Evolutionary conservation across 2,888 invertebrate genomes (phyloP).

Genomic region (Luffia ferchaultella): DNA sequence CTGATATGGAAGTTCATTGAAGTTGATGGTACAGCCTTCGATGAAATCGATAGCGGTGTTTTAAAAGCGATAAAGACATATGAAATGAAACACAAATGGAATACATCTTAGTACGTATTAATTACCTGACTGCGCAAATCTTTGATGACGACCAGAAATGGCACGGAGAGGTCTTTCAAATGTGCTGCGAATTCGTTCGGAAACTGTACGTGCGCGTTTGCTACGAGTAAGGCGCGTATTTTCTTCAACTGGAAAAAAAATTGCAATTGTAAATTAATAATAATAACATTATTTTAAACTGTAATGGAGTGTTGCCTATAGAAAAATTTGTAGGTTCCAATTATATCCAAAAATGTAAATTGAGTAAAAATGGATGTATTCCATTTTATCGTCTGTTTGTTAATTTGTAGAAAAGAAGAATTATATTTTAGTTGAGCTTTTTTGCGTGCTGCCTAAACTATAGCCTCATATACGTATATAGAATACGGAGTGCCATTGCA

Average conservation of each 20-base stretch:
- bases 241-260: constrained; percentile 81
- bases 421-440: too few species aligned
- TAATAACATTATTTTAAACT: constrained; percentile 1
- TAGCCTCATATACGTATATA: too few species aligned
- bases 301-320: constrained; percentile 1
- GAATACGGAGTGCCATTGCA: too few species aligned
- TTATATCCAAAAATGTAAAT: neutral
- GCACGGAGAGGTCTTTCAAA: constrained; percentile 80
- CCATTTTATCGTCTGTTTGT: neutral
- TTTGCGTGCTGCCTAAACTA: too few species aligned
- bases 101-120: too few species aligned
- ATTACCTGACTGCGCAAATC: constrained; percentile 84
- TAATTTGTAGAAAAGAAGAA: too few species aligned
- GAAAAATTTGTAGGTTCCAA: neutral
- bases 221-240: constrained; percentile 81
- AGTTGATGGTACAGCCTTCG: too few species aligned
- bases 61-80: too few species aligned
- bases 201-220: constrained; percentile 75
- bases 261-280: neutral
- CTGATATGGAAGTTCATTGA: too few species aligned
- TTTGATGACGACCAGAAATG: constrained; percentile 83
- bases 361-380: neutral
- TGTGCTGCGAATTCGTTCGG: constrained; percentile 76
- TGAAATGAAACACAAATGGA: too few species aligned
- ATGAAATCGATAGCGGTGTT: too few species aligned